These are phyloP conservation scores for Acrossocheilus wenchowensis DNA, from an alignment of 2,797 vertebrate species.

Conservation along the genomic window DNA sequence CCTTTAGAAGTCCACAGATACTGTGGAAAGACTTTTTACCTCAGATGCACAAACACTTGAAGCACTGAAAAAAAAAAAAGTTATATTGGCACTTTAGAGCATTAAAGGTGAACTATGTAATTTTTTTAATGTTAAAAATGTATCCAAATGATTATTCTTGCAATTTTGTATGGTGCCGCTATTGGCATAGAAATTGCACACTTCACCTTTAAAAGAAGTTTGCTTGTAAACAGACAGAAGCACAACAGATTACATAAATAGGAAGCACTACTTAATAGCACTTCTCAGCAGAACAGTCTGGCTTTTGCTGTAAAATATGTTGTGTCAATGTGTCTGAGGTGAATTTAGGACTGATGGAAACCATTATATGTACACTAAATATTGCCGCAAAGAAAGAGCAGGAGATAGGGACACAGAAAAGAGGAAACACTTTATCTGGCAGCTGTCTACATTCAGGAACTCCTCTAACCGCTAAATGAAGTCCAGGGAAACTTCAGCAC, in stretches of 20 bases:
- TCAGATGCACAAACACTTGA: neutral
- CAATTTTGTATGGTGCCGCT: neutral
- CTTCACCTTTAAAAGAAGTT: neutral
- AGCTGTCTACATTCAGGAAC: slow-evolving; percentile 38
- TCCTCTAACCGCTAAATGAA: neutral
- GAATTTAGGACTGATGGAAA: neutral
- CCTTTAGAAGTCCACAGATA: neutral
- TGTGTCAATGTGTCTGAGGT: slow-evolving; percentile 9
- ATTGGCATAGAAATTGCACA: neutral
- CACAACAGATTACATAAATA: neutral
- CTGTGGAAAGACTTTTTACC: neutral
- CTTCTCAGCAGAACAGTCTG: slow-evolving; percentile 1
- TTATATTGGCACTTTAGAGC: neutral
- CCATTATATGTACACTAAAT: neutral
- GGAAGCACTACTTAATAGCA: neutral
- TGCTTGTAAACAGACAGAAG: neutral
- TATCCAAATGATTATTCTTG: neutral
- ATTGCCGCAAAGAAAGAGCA: neutral
- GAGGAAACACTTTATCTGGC: slow-evolving; percentile 25
- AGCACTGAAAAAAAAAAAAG: neutral
- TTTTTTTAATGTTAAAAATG: neutral
- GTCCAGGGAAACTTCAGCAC: slow-evolving; percentile 31
- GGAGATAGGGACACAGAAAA: neutral
- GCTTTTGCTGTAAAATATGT: neutral
- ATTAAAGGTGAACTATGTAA: neutral